These are phyloP conservation scores for Agonopterix arenella DNA, from an alignment of 2,888 invertebrate genomes.

Conservation along the genomic window DNA sequence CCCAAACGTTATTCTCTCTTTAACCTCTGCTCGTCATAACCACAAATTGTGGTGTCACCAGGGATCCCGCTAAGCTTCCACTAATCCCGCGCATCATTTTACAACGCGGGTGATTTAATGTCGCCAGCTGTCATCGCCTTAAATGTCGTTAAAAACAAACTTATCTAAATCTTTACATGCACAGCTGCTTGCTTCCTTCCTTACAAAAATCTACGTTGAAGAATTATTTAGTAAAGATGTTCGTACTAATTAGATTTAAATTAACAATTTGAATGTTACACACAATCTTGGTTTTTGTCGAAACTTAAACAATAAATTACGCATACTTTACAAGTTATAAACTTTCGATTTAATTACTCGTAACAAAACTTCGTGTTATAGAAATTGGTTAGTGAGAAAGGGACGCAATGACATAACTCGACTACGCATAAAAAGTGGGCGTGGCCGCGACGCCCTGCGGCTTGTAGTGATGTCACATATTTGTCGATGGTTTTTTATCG, in stretches of 20 bases:
- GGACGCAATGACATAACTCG: constrained; percentile 42
- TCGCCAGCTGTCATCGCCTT: constrained; percentile 58
- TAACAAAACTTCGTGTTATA: constrained; percentile 1
- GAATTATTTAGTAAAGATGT: not conserved
- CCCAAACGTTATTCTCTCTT: constrained; percentile 15
- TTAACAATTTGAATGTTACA: constrained; percentile 2
- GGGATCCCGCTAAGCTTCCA: constrained; percentile 30
- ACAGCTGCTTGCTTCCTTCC: constrained; percentile 20
- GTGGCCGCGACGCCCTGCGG: constrained; percentile 37
- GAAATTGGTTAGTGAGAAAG: constrained; percentile 32
- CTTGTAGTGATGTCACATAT: constrained; percentile 53
- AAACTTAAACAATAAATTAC: constrained; percentile 14
- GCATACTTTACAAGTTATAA: constrained; percentile 16
- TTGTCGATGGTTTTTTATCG: constrained; percentile 49
- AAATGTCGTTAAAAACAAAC: constrained; percentile 21
- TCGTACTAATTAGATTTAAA: constrained; percentile 4
- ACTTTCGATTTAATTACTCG: constrained; percentile 14
- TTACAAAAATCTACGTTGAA: not conserved
- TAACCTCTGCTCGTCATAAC: constrained; percentile 16
- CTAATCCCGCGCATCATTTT: constrained; percentile 41
- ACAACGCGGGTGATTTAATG: constrained; percentile 43
- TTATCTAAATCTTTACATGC: constrained; percentile 5
- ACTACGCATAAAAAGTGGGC: constrained; percentile 40
- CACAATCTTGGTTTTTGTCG: not conserved
- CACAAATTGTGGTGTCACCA: constrained; percentile 40